These are phyloP conservation scores for Lycophotia porphyrea DNA, from an alignment of 2,888 invertebrate species.

Conservation along the genomic window DNA sequence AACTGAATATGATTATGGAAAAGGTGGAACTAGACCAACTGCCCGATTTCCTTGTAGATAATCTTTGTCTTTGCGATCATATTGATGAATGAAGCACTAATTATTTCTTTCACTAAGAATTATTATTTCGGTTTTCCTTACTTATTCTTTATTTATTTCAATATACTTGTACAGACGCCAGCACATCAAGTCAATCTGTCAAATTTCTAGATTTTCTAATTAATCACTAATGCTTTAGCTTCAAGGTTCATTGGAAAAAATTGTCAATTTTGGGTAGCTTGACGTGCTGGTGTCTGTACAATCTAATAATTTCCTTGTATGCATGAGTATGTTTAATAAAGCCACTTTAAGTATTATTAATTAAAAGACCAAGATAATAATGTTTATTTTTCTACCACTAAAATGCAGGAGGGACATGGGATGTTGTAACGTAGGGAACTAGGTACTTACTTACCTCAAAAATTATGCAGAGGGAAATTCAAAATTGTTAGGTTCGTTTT, in stretches of 20 bases:
- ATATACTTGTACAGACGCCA: neutral
- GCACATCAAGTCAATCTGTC: no score
- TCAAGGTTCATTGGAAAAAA: no score
- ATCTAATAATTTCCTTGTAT: neutral
- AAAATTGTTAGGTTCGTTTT: neutral
- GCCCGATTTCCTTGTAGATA: conserved; percentile 79
- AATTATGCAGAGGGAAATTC: neutral
- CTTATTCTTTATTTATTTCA: neutral
- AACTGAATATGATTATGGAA: conserved; percentile 75
- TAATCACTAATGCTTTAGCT: no score
- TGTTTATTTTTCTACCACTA: neutral
- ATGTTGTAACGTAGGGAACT: neutral
- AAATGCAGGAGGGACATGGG: neutral
- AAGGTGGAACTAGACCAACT: conserved; percentile 74
- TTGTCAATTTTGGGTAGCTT: no score
- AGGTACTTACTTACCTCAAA: neutral
- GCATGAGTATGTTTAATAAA: neutral
- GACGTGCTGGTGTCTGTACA: no score
- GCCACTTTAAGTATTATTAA: neutral
- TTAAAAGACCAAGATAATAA: neutral
- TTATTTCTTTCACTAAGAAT: neutral
- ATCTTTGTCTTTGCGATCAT: conserved; percentile 68
- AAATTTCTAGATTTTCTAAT: no score
- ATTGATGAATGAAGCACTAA: conserved; percentile 17
- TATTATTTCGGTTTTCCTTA: neutral